A percentile compares a stretch with the other conserved stretches of the same genome.
These are phyloP conservation scores for Melanostoma scalare DNA, from an alignment of 2,888 invertebrate species.

Conservation along the genomic window DNA sequence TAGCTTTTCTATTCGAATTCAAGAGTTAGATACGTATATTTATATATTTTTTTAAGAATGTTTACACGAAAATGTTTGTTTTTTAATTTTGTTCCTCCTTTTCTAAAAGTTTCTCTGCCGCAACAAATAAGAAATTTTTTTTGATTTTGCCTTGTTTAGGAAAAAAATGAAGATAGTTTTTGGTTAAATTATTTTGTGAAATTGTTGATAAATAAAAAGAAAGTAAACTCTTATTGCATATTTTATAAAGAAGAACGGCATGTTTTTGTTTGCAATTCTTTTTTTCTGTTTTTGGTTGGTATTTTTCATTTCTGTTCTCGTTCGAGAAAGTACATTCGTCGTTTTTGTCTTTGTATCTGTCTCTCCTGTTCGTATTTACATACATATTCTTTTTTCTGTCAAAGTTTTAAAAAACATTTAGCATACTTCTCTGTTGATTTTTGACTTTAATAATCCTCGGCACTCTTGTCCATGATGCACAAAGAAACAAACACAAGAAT, in stretches of 20 bases:
- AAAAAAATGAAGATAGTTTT: slow-evolving; percentile 1
- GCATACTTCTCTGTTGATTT: slow-evolving; percentile 8
- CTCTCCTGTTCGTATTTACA: neutral
- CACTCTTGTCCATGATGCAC: slow-evolving; percentile 39
- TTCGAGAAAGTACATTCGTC: neutral
- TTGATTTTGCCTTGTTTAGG: slow-evolving; percentile 40
- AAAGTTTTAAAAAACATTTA: slow-evolving; percentile 31
- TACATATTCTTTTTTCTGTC: slow-evolving; percentile 5
- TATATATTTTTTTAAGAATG: slow-evolving; percentile 20
- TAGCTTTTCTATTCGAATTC: slow-evolving; percentile 15
- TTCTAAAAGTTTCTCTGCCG: slow-evolving; percentile 24
- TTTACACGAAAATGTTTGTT: neutral
- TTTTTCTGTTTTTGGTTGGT: neutral
- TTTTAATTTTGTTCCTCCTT: slow-evolving; percentile 4
- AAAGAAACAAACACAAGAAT: slow-evolving; percentile 12
- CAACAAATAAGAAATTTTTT: slow-evolving; percentile 13
- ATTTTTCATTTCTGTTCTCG: neutral
- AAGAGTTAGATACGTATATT: neutral
- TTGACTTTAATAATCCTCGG: slow-evolving; percentile 36
- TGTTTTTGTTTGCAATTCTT: slow-evolving; percentile 18
- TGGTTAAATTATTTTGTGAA: slow-evolving; percentile 22
- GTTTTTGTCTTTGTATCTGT: slow-evolving; percentile 2
- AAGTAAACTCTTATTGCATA: slow-evolving; percentile 48
- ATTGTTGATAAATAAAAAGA: slow-evolving; percentile 46
- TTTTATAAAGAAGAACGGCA: slow-evolving; percentile 40